Evolutionary conservation across 2,888 invertebrate species (phyloP).

Genomic region (Brachylomia viminalis): DNA sequence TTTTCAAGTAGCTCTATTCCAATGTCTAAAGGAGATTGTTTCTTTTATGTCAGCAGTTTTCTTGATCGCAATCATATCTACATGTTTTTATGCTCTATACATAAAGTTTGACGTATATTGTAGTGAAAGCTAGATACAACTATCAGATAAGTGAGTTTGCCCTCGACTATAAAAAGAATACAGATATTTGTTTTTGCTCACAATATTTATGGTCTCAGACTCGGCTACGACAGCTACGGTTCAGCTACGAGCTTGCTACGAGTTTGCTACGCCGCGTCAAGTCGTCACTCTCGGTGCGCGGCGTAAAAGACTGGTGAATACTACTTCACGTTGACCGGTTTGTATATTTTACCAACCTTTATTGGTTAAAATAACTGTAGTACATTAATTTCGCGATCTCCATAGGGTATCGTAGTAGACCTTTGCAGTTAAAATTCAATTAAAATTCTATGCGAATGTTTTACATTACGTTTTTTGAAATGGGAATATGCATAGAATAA

Average conservation of each 20-base stretch:
- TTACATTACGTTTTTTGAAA: slow-evolving; percentile 11
- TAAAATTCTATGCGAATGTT: slow-evolving; percentile 30
- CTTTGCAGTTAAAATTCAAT: slow-evolving; percentile 17
- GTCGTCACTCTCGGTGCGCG: slow-evolving; percentile 7
- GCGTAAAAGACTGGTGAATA: slow-evolving; percentile 19
- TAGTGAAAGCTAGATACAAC: slow-evolving; percentile 47
- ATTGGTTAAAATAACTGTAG: slow-evolving; percentile 32
- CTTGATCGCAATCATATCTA: slow-evolving; percentile 50
- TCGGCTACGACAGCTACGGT: slow-evolving; percentile 37
- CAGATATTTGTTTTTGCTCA: slow-evolving; percentile 27
- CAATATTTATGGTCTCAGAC: slow-evolving; percentile 14
- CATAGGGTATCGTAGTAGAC: slow-evolving; percentile 1
- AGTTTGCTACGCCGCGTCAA: slow-evolving; percentile 1
- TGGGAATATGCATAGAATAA: not conserved
- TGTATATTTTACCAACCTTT: slow-evolving; percentile 10
- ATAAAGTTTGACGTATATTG: slow-evolving; percentile 48
- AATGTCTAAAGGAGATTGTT: slow-evolving; percentile 48
- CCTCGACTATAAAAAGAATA: slow-evolving; percentile 34
- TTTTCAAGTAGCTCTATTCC: slow-evolving; percentile 53
- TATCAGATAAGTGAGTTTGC: slow-evolving; percentile 41
- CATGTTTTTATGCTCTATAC: slow-evolving; percentile 47
- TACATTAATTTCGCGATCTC: slow-evolving; percentile 14
- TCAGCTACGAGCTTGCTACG: slow-evolving; percentile 29
- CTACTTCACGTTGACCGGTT: slow-evolving; percentile 23
- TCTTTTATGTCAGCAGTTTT: slow-evolving; percentile 48